A percentile compares a stretch with the other conserved stretches of the same genome.
These are phyloP conservation scores for Zapus hudsonius DNA, from an alignment of 2,113 vertebrate genomes.

Conservation along the genomic window DNA sequence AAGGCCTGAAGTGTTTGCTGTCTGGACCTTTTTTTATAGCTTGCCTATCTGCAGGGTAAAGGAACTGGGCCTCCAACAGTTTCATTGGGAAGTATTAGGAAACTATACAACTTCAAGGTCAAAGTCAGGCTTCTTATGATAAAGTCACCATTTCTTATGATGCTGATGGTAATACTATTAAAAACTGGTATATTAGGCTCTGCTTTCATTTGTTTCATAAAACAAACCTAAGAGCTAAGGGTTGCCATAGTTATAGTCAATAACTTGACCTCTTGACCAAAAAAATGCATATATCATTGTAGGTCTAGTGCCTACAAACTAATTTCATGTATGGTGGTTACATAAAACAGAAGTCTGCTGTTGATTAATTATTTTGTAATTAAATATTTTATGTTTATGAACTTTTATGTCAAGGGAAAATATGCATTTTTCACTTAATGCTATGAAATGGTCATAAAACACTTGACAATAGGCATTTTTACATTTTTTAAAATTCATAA, in stretches of 20 bases:
- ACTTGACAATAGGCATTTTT: background rate
- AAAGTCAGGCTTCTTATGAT: background rate
- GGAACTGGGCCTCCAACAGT: constrained; percentile 17
- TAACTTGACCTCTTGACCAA: background rate
- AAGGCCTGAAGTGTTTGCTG: constrained; percentile 5
- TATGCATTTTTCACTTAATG: background rate
- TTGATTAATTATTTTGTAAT: constrained; percentile 24
- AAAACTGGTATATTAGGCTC: background rate
- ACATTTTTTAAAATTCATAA: background rate
- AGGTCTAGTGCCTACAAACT: constrained; percentile 29
- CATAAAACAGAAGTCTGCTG: background rate
- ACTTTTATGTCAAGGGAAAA: background rate
- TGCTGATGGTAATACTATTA: background rate
- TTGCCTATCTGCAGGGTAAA: background rate
- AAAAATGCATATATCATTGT: background rate
- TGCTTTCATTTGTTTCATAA: constrained; percentile 29
- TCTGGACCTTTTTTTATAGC: constrained; percentile 1
- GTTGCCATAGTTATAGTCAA: background rate
- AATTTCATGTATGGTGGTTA: constrained; percentile 20
- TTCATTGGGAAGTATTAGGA: background rate
- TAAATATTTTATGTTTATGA: background rate
- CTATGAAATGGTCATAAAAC: background rate
- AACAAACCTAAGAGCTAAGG: background rate
- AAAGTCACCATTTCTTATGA: constrained; percentile 33
- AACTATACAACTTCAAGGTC: background rate